Base-by-base conservation (phyloP, 2,797 vertebrate species). In the Cossypha dichroa region DNA sequence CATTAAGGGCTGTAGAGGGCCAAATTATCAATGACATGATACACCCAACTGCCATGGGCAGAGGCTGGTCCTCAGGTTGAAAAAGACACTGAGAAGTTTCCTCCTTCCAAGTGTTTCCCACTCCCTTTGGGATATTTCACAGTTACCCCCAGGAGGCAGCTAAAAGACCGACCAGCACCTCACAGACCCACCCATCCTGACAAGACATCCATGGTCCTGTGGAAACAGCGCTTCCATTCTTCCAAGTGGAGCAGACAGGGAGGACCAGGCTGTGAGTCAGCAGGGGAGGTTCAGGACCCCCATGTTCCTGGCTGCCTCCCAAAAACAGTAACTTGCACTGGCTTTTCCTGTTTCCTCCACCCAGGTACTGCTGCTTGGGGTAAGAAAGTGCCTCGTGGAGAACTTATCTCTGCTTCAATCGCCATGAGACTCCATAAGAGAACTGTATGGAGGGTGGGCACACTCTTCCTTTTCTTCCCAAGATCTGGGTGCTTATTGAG, bases 171-270 rank as follows among this genome's bases (percentile, higher is more conserved):
- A n/a, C 2, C 1, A 7, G 43, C 11, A n/a, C 18, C 55, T 87
- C 46, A 34, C 0, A 70, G 60, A 22, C 13, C 34, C 52, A 60
- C 9, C 22, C 26, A 56, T 38, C 49, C 45, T 49, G 58, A 45
- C 7, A 68, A 56, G 31, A 40, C 3, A 5, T 28, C 58, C 60
- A 33, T 8, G 15, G 26, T 7, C 17, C 31, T 78, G 23, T n/a
- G 46, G 40, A 51, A 34, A 45, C 10, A 0, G 0, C 0, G 1
- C 11, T 86, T 67, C 59, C 38, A 18, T 34, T 67, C 7, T 60
- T 31, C 36, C 62, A 76, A 75, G 79, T 36, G 66, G 22, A 88
- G 31, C 31, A 66, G 66, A 28, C 34, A 75, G 21, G 41, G 15
- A 75, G 26, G 20, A 12, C 6, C 38, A 90, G 31, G 29, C 33